phyloP scores from a whole-genome alignment of 2,113 vertebrate genomes.

The Scomber colias region DNA sequence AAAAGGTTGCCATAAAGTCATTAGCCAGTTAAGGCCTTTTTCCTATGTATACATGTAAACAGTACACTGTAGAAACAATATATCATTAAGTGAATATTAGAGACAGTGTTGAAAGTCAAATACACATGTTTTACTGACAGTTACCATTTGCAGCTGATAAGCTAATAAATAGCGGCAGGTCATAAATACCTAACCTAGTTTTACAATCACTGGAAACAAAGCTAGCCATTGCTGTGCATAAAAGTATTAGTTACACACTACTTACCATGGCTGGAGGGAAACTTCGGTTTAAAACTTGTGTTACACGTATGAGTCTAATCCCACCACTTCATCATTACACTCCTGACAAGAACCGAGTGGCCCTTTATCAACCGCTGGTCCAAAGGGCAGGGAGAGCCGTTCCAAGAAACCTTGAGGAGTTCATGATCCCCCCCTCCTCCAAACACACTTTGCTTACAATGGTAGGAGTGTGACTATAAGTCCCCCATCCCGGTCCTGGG shows the following conservation, averaged over 20 bases:
- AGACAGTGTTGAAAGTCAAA: not conserved
- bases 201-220: not conserved
- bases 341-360: not conserved
- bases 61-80: no score
- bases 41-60: no score
- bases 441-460: not conserved
- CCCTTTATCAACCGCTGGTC: constrained; percentile 64
- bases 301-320: not conserved
- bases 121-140: not conserved
- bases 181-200: not conserved
- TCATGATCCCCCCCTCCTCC: constrained; percentile 51
- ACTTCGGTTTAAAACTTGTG: not conserved
- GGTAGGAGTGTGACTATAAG: not conserved
- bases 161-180: not conserved
- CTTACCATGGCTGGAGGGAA: constrained; percentile 66
- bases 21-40: no score
- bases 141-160: not conserved
- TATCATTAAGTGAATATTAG: no score
- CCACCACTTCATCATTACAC: constrained; percentile 17
- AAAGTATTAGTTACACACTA: not conserved
- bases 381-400: constrained; percentile 63
- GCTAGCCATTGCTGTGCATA: not conserved
- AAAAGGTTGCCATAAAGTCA: no score
- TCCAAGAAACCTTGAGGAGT: constrained; percentile 53
- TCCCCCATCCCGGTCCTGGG: not conserved